Conservation (phyloP, 2,888 invertebrate species). For the Ganaspis brasiliensis region DNA sequence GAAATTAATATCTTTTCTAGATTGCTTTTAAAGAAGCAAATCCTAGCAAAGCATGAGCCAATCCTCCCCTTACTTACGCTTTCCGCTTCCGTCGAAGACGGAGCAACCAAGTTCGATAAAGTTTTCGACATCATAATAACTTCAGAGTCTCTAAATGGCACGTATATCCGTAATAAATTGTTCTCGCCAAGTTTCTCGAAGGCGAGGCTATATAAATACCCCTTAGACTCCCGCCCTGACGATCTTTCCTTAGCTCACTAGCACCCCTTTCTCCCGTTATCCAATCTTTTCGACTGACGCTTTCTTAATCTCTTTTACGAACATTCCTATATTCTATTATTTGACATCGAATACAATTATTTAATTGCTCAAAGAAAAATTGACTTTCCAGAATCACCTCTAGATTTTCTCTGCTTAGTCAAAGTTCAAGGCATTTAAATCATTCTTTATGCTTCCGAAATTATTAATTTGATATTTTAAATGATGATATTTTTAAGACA, state of each 20-base stretch:
- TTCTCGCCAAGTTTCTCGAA: slow-evolving; percentile 74
- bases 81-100: slow-evolving; percentile 63
- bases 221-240: slow-evolving; percentile 58
- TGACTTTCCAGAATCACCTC: too few relatives aligned
- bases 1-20: slow-evolving; percentile 17
- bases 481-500: too few relatives aligned
- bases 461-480: too few relatives aligned
- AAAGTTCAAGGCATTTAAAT: too few relatives aligned
- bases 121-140: slow-evolving; percentile 75
- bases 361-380: too few relatives aligned
- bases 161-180: slow-evolving; percentile 77
- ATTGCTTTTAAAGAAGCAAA: not conserved
- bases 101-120: slow-evolving; percentile 68
- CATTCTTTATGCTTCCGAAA: too few relatives aligned
- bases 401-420: too few relatives aligned
- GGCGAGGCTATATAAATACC: slow-evolving; percentile 73
- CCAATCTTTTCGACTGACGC: not conserved
- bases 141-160: slow-evolving; percentile 73
- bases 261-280: not conserved
- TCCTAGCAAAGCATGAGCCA: slow-evolving; percentile 10
- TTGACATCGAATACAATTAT: too few relatives aligned
- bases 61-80: slow-evolving; percentile 59
- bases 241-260: slow-evolving; percentile 48
- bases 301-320: slow-evolving; percentile 8
- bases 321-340: too few relatives aligned